Base-by-base conservation (phyloP, 2,797 vertebrate genomes). In the Paedocypris micromegethes region DNA sequence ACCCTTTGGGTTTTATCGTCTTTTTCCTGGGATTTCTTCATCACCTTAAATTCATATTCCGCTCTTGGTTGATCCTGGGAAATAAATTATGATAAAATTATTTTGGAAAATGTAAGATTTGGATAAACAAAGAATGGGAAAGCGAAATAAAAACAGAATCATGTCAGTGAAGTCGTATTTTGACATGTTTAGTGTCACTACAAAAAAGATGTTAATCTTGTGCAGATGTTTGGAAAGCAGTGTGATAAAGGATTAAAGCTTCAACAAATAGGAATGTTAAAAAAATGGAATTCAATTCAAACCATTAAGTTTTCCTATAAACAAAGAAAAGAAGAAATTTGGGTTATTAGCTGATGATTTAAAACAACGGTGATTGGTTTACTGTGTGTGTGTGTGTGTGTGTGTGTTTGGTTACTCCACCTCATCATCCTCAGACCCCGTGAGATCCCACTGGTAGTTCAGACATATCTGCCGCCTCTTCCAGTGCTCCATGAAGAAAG, bases 401-500 rank as follows among this genome's bases (percentile, higher is more conserved):
- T 39, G 23, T 3, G 4, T 5, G 43, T 54, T 1, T 6, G 56
- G 38, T 60, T 53, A 7, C 54, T 88, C 89, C 78, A 98, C 96
- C 91, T 98, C 94, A 80, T 98, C 95, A 62, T 98, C 96, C 86
- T 98, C 96, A 77, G 95, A 98, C 72, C 94, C 94, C 1, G 95
- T 97, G 77, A 98, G 91, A 87, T 98, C 96, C 96, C 96, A 98
- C 82, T 88, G 93, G 79, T 98, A 96, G 84, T 97, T 97, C 69
- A 98, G 91, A 56, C 93, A 86, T 96, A 98, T 98, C 88, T 98
- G 96, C 69, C 94, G 91, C 82, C 96, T 90, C 76, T 99, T 99
- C 96, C 96, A 99, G 76, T 99, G 94, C 76, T 99, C 96, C 96
- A 99, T 97, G 84, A 99, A 99, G 81, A 96, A 97, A 77, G 96